Evolutionary conservation across 1,140 invertebrate species (phyloP), one percentile per base, ranked within the genome.

Genomic region (Brachionus manjavacas): DNA sequence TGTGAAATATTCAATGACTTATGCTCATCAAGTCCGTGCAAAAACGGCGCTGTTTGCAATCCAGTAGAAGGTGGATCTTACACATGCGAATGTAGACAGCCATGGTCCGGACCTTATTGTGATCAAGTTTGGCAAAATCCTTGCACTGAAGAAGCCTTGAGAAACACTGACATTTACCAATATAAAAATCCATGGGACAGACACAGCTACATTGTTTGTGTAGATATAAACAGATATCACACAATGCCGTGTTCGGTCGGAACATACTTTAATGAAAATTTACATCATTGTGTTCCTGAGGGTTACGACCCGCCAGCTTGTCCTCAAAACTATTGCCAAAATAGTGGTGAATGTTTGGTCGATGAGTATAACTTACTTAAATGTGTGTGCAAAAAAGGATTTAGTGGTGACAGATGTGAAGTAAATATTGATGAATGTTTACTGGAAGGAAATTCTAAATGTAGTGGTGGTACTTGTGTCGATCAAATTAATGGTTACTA

Each of bases 1-100:
- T 84, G 83, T 76, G 66, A 84, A 64, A 55, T 85, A 14, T 20
- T n/a, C 60, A 66, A 78, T 16, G 76, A 85, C 23, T 12, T 46
- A 14, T 85, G 84, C 46, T 20, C 35, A 41, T 35, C 55, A 12
- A 80, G 85, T 6, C 86, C 86, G 23, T 88, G 87, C 66, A 39
- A 60, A 60, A 81, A 81, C 28, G 79, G 79, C 14, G 79, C 49
- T 14, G 12, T 46, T 64, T 81, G 79, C 25, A 60, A 60, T 12
- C 6, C 79, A 20, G 25, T 68, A 11, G 79, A 81, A 60, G 79
- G 79, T 68, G 79, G 79, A 12, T 64, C 52, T 12, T 81, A 41
- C 28, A 46, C 35, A 81, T 81, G 79, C 14, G 52, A 43, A 68
- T 81, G 79, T 68, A 39, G 20, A 14, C 35, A 68, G 25, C 79